Base-by-base conservation (phyloP, 2,888 invertebrate species). In the Drosophila paramelanica region DNA sequence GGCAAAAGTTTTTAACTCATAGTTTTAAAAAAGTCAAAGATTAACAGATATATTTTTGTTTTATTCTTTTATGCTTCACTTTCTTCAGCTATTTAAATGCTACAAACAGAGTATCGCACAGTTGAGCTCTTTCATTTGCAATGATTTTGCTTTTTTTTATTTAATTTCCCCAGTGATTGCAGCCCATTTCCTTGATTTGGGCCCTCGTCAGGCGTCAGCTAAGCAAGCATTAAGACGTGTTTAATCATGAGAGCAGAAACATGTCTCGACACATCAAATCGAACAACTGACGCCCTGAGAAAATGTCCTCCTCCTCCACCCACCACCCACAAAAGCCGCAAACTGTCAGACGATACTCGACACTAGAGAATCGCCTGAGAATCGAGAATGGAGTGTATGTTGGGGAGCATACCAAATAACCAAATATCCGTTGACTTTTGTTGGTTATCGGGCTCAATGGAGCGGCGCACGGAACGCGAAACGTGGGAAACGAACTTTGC, bases 101-200 rank as follows among this genome's bases (percentile, higher is more conserved):
- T 23, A 14, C 7, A 2, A 27, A 20, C 27, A 64, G 50, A 14
- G 64, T 17, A 50, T 43, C 13, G 1, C 5, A 5, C 31, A 39
- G 43, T 51, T 25, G 20, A 4, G 6, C 23, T 13, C 5, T 7
- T 31, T 8, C 14, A 0, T 31, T 17, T 7, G n/a, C 2, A 31
- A 45, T 31, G n/a, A 13, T 45, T 36, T n/a, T 33, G 41, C 43
- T 52, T 65, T 67, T 67, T 41, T 25, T 33, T 55, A 43, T 70
- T 85, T 86, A 86, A 82, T 82, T 86, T 82, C 86, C 81, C 81
- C 57, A 46, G 81, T 62, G 80, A 79, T 50, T 79, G 70, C 41
- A 25, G 55, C 17, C 56, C 58, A 60, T 76, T 79, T 72, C 47
- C 67, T 72, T 66, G 50, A 64, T 46, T 57, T 66, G 39, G 55